Conservation (phyloP, 2,888 invertebrate species). For the Ypsolopha scabrella region DNA sequence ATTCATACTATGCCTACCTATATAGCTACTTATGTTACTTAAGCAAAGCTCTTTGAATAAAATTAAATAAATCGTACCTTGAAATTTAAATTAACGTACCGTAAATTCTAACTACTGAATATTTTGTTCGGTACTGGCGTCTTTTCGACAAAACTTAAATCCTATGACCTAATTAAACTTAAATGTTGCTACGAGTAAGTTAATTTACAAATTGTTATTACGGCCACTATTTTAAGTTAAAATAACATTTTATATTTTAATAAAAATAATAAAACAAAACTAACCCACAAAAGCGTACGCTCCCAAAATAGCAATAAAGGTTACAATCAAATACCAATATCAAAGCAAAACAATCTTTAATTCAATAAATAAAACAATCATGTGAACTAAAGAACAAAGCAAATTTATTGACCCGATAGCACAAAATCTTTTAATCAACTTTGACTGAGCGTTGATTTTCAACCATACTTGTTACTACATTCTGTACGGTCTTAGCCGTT, state of each 20-base stretch:
- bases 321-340: neutral
- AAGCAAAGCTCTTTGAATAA: neutral
- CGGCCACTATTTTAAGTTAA: slow-evolving; percentile 21
- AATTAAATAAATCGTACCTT: neutral
- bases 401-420: neutral
- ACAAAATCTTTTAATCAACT: slow-evolving; percentile 6
- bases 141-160: slow-evolving; percentile 19
- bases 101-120: slow-evolving; percentile 28
- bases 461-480: slow-evolving; percentile 44
- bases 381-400: neutral
- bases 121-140: slow-evolving; percentile 59
- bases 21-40: neutral
- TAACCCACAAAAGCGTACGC: neutral
- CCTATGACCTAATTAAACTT: neutral
- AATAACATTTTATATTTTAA: slow-evolving; percentile 8
- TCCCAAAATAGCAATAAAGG: neutral
- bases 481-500: slow-evolving; percentile 29
- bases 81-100: neutral
- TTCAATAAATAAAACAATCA: neutral
- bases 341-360: neutral
- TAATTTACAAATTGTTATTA: slow-evolving; percentile 15
- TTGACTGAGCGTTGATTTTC: slow-evolving; percentile 39
- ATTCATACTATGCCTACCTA: neutral
- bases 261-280: neutral
- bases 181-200: neutral